Conservation (phyloP, 2,888 invertebrate genomes). For the Agriopis leucophaearia region DNA sequence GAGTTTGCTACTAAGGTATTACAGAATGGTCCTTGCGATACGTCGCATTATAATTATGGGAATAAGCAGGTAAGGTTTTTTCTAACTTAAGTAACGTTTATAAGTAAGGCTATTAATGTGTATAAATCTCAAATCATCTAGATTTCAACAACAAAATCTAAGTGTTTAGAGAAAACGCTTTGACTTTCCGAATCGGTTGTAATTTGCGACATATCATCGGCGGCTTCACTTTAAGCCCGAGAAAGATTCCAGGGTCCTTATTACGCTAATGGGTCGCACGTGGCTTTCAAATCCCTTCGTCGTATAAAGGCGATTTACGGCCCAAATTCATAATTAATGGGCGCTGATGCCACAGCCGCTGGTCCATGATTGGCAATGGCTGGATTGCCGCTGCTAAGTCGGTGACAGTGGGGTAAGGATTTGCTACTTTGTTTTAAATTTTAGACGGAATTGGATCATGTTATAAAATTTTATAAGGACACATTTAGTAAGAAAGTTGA, state of each 20-base stretch:
- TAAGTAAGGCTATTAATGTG: too few species aligned
- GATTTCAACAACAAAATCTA: neutral
- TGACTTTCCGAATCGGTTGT: slow-evolving; percentile 2
- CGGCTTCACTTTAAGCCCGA: slow-evolving; percentile 49
- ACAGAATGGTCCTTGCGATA: too few species aligned
- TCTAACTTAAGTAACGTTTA: too few species aligned
- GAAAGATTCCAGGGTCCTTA: slow-evolving; percentile 76
- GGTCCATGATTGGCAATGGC: slow-evolving; percentile 76
- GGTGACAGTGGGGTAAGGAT: slow-evolving; percentile 37
- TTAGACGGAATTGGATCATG: slow-evolving; percentile 1
- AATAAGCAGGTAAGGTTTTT: too few species aligned
- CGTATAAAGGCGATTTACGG: slow-evolving; percentile 82
- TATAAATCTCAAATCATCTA: neutral
- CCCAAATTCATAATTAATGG: slow-evolving; percentile 84
- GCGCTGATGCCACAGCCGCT: slow-evolving; percentile 68
- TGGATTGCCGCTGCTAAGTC: slow-evolving; percentile 63
- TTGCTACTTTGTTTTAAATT: slow-evolving; percentile 24
- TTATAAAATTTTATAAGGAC: neutral
- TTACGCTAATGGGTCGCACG: slow-evolving; percentile 83
- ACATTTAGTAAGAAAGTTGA: too few species aligned
- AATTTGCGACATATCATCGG: slow-evolving; percentile 21
- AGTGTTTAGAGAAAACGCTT: neutral
- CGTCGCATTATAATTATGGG: too few species aligned
- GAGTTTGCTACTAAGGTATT: too few species aligned
- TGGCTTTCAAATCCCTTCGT: slow-evolving; percentile 81